Evolutionary conservation across 2,797 vertebrate genomes (phyloP).

Genomic region (Aotus griseimembra): DNA sequence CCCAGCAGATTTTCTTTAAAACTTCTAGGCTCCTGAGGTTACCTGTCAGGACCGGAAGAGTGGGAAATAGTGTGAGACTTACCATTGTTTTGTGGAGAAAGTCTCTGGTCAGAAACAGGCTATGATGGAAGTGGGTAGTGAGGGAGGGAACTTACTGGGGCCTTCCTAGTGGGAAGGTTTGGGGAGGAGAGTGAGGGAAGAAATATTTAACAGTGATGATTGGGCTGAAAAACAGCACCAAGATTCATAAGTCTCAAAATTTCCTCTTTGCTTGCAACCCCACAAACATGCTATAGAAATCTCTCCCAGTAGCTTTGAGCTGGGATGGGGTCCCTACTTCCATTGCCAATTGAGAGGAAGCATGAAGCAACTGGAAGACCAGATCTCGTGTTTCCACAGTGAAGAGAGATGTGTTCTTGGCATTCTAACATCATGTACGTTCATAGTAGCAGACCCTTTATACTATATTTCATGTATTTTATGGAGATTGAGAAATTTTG

Average conservation of each 20-base stretch:
- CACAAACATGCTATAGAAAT: neutral
- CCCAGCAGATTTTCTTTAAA: neutral
- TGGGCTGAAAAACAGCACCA: neutral
- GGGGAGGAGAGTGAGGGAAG: neutral
- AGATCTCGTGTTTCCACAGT: neutral
- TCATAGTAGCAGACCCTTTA: neutral
- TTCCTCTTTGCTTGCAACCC: neutral
- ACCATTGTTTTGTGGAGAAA: neutral
- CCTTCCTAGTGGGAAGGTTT: neutral
- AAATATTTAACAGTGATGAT: neutral
- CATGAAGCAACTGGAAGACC: neutral
- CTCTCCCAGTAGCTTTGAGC: neutral
- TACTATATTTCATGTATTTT: neutral
- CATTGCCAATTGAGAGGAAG: neutral
- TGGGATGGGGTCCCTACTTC: neutral
- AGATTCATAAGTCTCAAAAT: neutral
- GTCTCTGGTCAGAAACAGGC: neutral
- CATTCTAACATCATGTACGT: neutral
- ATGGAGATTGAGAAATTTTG: neutral
- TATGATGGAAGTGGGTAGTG: neutral
- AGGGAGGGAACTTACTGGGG: neutral
- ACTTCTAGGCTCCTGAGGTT: neutral
- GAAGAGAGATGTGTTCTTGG: neutral
- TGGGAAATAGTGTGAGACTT: neutral
- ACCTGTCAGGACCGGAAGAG: neutral